Base-by-base conservation (phyloP, 2,797 vertebrate genomes). In the Sylvia borin region DNA sequence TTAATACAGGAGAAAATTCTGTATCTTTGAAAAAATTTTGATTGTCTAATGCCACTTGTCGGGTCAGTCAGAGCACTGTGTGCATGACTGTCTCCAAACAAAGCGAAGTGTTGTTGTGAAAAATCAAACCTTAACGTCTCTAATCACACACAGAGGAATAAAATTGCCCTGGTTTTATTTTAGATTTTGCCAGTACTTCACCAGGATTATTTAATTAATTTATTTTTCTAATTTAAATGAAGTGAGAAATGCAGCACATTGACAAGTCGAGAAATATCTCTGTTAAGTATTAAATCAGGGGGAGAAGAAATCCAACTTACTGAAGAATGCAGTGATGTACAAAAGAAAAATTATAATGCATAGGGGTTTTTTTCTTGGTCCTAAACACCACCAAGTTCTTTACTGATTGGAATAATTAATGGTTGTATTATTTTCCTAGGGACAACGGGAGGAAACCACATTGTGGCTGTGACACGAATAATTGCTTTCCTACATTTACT, bases 401-500 rank as follows among this genome's bases (percentile, higher is more conserved):
- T 85, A 73, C 40, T 57, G 48, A 86, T 93, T 74, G 54, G 75
- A 85, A 67, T 84, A 92, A 92, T 54, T 82, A 91, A 84, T 16
- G 16, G 27, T 74, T 85, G 42, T 55, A 77, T 11, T 88, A 79
- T 92, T 93, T 95, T 86, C 53, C 48, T 85, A 31, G 29, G n/a
- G 42, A 93, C 70, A 93, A 88, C 6, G 7, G 17, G 48, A 34
- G 48, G 64, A 94, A 96, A 88, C 67, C 71, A 77, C 61, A 80
- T 75, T 71, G 66, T 85, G 85, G 40, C 78, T 92, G 43, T 66
- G 54, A 95, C 78, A 89, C 0, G 0, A 94, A 76, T 92, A 84
- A 92, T 89, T 85, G 68, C 80, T 93, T 93, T 85, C 65, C 86
- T 95, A 79, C 68, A n/a, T 92, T 89, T 76, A 94, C 80, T 92